Evolutionary conservation across 1,140 invertebrate species (phyloP), one percentile per base, ranked within the genome.

Genomic region (Saccostrea cuccullata): DNA sequence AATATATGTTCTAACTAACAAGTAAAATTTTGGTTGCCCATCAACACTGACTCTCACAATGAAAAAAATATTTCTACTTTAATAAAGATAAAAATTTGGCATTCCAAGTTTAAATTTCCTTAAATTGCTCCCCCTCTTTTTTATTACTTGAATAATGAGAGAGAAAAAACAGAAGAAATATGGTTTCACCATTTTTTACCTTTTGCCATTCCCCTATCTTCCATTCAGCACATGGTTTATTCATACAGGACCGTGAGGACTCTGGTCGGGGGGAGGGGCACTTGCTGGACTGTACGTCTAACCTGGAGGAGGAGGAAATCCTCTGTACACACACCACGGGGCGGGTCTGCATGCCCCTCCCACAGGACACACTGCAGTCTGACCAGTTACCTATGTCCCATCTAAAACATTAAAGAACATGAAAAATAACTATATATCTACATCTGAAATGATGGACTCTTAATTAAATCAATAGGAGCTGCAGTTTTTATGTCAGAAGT

Each of bases 201-300:
- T 96, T 93, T 3, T 96, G 94, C 97, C 97, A 97, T 1, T 96
- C 96, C 26, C 97, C 96, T 30, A 95, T 93, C 90, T 96, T 97
- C 97, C 97, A 97, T 90, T 96, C 96, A 30, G 96, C 96, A 92
- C 97, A 97, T 9, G 96, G 95, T 86, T 95, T 96, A 58, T 96
- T 96, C 73, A 96, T 96, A 84, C 97, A 97, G 4, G 95, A 95
- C 91, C 96, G 94, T 1, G 95, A 95, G 6, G 95, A 95, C 86
- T 96, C 95, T 0, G 97, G 97, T 90, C 96, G 96, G 60, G 86
- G 86, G 9, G 92, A 91, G 11, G 93, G 77, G 47, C 55, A 91
- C 17, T 92, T 91, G 55, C 89, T 89, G 15, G 92, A n/a, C 17
- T 89, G 87, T 12, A 92, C 55, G 2, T 88, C 90, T 30, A 82